Evolutionary conservation across 1,140 invertebrate species (phyloP), one percentile per base, ranked within the genome.

Genomic region (Gonioctena quinquepunctata): DNA sequence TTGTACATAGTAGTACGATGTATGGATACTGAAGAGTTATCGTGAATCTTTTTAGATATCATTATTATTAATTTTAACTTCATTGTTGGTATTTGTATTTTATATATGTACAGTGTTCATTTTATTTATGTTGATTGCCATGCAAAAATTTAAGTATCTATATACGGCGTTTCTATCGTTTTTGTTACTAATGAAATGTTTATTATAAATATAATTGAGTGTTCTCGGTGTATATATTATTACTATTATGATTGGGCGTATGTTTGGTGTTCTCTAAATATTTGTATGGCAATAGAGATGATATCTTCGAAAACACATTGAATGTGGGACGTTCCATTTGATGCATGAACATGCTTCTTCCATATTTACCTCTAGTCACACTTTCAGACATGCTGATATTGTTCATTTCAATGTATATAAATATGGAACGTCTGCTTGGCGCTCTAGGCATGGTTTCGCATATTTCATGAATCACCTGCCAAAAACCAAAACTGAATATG

Each of bases 61-160:
- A 33, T 65, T 50, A 74, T 69, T 69, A 59, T 67, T 72, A 50
- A 67, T 72, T 63, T 68, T 59, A 16, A 76, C 71, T 76, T 72
- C 19, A 71, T 71, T 76, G 70, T 76, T 76, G 64, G 62, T 69
- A 65, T 65, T 76, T 66, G 74, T 76, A 77, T 71, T 73, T 74
- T 71, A 76, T 73, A 68, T 72, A 69, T 78, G 76, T 78, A 78
- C 76, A 78, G 76, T 78, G 42, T 66, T 66, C 73, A 72, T 71
- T 74, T 73, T 74, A 74, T 76, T 65, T 72, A 59, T 75, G 76
- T 78, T 76, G 73, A 76, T 75, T 78, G 74, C 76, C 74, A 76
- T 77, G 69, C 75, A 76, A 76, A 65, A 68, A 74, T 76, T 76
- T 76, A 71, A 59, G n/a, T n/a, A 62, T 26, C 25, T 52, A 25